A percentile compares a stretch with the other conserved stretches of the same genome.
phyloP scores from a whole-genome alignment of 2,797 vertebrate genomes.

The Notamacropus eugenii region DNA sequence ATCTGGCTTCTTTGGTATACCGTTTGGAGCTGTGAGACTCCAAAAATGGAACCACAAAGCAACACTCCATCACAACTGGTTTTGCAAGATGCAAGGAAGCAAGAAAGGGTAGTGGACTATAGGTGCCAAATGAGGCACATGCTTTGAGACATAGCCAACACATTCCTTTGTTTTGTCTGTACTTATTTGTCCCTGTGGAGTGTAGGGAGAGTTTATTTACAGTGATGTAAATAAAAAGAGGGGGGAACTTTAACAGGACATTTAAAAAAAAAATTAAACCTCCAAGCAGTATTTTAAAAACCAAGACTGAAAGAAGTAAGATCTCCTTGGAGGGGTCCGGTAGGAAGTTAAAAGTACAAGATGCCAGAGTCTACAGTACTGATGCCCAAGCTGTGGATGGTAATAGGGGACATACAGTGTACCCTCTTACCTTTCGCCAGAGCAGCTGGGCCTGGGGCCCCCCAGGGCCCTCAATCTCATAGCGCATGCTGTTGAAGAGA shows the following conservation, averaged over 20 bases:
- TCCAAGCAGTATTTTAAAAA: background rate
- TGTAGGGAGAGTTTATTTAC: background rate
- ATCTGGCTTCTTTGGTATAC: background rate
- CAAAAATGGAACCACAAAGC: background rate
- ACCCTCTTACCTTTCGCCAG: conserved; percentile 91
- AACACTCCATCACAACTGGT: background rate
- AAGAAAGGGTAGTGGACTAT: background rate
- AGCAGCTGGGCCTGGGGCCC: conserved; percentile 92
- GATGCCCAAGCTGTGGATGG: background rate
- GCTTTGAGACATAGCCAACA: background rate
- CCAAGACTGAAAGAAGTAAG: background rate
- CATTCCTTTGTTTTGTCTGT: background rate
- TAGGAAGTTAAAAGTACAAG: background rate
- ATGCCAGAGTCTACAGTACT: rapidly evolving
- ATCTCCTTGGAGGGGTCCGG: background rate
- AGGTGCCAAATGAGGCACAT: background rate
- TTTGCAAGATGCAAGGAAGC: background rate
- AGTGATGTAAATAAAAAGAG: background rate
- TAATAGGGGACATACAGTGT: rapidly evolving
- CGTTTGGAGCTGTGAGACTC: background rate
- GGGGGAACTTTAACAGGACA: background rate
- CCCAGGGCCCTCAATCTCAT: conserved; percentile 93
- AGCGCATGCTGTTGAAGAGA: conserved; percentile 95
- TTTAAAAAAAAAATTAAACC: background rate
- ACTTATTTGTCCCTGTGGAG: background rate